These are phyloP conservation scores for Chelon labrosus DNA, from an alignment of 2,797 vertebrate genomes.

Conservation along the genomic window DNA sequence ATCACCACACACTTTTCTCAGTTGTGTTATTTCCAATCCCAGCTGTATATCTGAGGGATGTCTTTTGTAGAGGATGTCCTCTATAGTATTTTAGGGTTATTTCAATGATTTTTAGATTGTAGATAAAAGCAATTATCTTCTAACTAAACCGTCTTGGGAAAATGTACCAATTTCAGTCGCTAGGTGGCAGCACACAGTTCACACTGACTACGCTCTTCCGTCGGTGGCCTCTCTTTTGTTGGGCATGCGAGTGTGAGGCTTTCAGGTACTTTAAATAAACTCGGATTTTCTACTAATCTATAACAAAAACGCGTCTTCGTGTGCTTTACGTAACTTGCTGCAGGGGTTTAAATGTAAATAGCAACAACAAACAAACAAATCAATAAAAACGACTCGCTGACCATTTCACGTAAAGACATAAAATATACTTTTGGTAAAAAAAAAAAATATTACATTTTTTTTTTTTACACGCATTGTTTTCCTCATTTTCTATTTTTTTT, in stretches of 20 bases:
- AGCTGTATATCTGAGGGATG: too few relatives aligned
- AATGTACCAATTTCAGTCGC: background rate
- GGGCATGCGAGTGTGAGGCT: slow-evolving; percentile 22
- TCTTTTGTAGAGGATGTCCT: too few relatives aligned
- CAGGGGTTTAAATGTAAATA: accelerated
- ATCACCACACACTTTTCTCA: background rate
- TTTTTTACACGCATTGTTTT: too few relatives aligned
- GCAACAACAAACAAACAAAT: accelerated
- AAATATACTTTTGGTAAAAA: background rate
- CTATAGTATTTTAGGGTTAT: too few relatives aligned
- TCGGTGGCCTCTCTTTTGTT: slow-evolving; percentile 41
- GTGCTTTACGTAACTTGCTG: accelerated
- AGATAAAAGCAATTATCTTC: background rate
- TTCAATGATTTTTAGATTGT: background rate
- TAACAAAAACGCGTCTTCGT: accelerated
- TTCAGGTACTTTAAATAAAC: slow-evolving; percentile 7
- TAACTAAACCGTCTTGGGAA: background rate
- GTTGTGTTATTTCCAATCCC: too few relatives aligned
- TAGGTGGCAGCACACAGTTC: slow-evolving; percentile 54
- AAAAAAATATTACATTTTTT: too few relatives aligned
- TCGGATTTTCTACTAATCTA: accelerated
- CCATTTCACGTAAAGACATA: background rate
- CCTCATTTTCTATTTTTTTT: too few relatives aligned
- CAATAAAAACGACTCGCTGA: background rate
- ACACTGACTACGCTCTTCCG: background rate